These are phyloP conservation scores for Siniperca undulata DNA, from an alignment of 2,797 vertebrate genomes.

Conservation along the genomic window DNA sequence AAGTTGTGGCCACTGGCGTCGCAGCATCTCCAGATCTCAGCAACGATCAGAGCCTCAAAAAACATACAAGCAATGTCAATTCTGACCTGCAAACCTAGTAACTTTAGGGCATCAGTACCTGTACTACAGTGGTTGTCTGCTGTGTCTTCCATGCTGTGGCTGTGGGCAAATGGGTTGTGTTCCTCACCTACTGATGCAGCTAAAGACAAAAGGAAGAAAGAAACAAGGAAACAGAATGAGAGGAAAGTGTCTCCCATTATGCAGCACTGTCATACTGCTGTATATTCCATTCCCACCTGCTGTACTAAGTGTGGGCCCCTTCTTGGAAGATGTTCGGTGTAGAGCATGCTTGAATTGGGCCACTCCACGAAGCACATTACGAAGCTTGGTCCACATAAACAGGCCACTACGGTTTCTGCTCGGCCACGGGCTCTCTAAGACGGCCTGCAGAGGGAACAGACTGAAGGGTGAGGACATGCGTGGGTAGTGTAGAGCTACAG, in stretches of 20 bases:
- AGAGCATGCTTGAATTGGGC: conserved; percentile 92
- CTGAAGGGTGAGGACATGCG: not conserved
- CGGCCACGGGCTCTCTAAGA: conserved; percentile 96
- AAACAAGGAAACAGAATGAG: not conserved
- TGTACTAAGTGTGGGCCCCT: conserved; percentile 68
- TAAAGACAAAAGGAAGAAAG: conserved; percentile 33
- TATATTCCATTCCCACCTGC: conserved; percentile 83
- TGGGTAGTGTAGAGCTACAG: not conserved
- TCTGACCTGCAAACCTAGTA: not conserved
- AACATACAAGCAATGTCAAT: not conserved
- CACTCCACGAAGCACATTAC: conserved; percentile 92
- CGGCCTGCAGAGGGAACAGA: conserved; percentile 85
- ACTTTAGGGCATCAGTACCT: conserved; percentile 82
- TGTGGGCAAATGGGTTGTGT: conserved; percentile 86
- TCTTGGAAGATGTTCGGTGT: conserved; percentile 75
- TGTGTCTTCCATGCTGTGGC: conserved; percentile 86
- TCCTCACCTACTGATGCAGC: conserved; percentile 84
- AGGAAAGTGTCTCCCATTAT: not conserved
- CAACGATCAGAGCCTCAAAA: not conserved
- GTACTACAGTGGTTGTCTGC: conserved; percentile 88
- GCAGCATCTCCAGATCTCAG: not conserved
- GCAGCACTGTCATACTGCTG: accelerated
- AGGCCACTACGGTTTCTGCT: conserved; percentile 93
- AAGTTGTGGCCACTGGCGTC: not conserved
- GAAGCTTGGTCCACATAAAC: conserved; percentile 97